Conservation (phyloP, 1,140 invertebrate species). For the Drosophila kurseongensis region DNA sequence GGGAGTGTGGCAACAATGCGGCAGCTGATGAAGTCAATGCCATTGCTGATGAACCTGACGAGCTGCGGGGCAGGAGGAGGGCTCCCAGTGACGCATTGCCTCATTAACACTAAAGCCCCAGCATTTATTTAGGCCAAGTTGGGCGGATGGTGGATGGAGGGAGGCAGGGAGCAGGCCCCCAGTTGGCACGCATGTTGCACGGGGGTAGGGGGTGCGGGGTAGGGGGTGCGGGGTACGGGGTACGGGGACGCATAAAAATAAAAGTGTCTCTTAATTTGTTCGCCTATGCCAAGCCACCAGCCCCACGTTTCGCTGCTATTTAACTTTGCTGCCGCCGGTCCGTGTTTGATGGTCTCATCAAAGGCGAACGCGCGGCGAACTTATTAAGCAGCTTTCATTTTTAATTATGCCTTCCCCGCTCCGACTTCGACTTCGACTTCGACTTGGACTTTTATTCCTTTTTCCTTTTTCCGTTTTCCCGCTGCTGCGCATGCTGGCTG, state of each 20-base stretch:
- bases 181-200: slow-evolving; percentile 70
- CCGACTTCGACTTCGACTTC: slow-evolving; percentile 27
- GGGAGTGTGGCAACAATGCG: slow-evolving; percentile 50
- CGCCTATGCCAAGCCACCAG: slow-evolving; percentile 15
- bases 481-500: slow-evolving; percentile 16
- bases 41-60: slow-evolving; percentile 76
- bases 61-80: slow-evolving; percentile 3
- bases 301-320: slow-evolving; percentile 27
- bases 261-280: slow-evolving; percentile 75
- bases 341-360: slow-evolving; percentile 57
- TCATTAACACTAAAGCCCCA: slow-evolving; percentile 73
- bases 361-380: slow-evolving; percentile 60
- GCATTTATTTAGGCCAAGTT: slow-evolving; percentile 54
- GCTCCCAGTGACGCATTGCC: slow-evolving; percentile 74
- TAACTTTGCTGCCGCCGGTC: slow-evolving; percentile 9
- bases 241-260: slow-evolving; percentile 28
- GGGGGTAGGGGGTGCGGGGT: neutral
- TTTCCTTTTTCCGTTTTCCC: slow-evolving; percentile 36
- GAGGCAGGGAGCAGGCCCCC: slow-evolving; percentile 6
- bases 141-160: neutral
- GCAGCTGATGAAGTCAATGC: slow-evolving; percentile 77
- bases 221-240: neutral
- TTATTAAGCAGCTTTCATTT: slow-evolving; percentile 80
- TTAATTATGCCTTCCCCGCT: slow-evolving; percentile 66
- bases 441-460: slow-evolving; percentile 19